Conservation (phyloP, 2,113 vertebrate species). For the Phalacrocorax carbo region DNA sequence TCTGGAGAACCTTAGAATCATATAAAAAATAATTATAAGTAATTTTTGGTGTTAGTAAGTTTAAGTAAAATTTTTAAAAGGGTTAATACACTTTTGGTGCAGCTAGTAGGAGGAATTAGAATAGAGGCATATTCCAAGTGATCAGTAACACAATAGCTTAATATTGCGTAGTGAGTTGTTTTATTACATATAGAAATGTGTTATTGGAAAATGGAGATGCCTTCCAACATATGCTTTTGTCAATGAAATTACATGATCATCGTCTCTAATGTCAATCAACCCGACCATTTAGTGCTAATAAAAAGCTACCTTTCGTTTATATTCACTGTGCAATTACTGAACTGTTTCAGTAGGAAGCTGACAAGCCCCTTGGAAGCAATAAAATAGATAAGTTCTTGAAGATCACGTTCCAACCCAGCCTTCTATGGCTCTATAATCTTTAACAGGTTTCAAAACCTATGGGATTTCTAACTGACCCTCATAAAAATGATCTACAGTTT, state of each 20-base stretch:
- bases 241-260: neutral
- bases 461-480: neutral
- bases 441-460: neutral
- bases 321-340: neutral
- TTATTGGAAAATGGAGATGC: constrained; percentile 2
- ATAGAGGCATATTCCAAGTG: neutral
- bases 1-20: neutral
- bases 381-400: neutral
- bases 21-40: neutral
- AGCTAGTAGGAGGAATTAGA: neutral
- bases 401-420: neutral
- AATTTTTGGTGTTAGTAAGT: neutral
- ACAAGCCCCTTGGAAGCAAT: constrained; percentile 39
- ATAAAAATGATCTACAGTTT: neutral
- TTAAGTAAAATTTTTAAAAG: neutral
- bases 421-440: neutral
- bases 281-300: neutral
- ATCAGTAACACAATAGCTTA: neutral
- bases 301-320: neutral
- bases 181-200: neutral
- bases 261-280: neutral
- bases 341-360: neutral
- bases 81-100: neutral
- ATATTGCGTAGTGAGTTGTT: neutral
- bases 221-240: neutral